These are phyloP conservation scores for Coelopa pilipes DNA, from an alignment of 2,888 invertebrate genomes.

Conservation along the genomic window DNA sequence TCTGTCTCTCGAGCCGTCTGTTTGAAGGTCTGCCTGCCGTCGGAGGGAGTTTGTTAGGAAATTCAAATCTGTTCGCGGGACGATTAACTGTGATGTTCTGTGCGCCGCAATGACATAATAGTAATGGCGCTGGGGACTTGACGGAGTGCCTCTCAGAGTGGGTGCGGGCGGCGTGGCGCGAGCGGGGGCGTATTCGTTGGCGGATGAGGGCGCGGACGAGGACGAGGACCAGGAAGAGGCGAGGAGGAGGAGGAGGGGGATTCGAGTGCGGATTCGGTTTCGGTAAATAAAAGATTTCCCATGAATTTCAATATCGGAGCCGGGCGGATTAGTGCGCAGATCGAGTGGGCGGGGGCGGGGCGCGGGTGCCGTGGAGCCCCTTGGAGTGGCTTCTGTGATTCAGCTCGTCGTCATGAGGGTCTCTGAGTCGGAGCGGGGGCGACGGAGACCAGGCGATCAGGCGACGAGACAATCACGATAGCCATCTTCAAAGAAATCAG, in stretches of 20 bases:
- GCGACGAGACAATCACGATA: no score
- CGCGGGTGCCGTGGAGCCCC: no score
- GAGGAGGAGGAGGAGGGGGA: no score
- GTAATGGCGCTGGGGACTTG: conserved; percentile 32
- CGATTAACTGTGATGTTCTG: conserved; percentile 41
- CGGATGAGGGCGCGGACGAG: no score
- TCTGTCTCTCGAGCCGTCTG: background rate
- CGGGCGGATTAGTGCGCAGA: background rate
- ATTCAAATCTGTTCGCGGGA: conserved; percentile 46
- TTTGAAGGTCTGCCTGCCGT: background rate
- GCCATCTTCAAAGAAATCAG: no score
- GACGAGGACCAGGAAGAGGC: no score
- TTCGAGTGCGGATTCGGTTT: background rate
- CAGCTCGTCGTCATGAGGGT: no score
- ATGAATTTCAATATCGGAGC: conserved; percentile 32
- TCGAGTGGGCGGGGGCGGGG: background rate
- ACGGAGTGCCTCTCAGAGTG: background rate
- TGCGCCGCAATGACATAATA: conserved; percentile 36
- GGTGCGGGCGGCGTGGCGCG: background rate
- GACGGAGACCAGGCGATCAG: no score
- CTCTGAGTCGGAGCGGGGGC: no score
- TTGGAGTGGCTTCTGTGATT: no score
- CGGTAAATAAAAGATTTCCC: conserved; percentile 23
- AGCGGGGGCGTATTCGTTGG: no score
- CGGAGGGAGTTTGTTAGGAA: conserved; percentile 32